These are phyloP conservation scores for Hedychridium roseum DNA, from an alignment of 2,888 invertebrate species.

Conservation along the genomic window DNA sequence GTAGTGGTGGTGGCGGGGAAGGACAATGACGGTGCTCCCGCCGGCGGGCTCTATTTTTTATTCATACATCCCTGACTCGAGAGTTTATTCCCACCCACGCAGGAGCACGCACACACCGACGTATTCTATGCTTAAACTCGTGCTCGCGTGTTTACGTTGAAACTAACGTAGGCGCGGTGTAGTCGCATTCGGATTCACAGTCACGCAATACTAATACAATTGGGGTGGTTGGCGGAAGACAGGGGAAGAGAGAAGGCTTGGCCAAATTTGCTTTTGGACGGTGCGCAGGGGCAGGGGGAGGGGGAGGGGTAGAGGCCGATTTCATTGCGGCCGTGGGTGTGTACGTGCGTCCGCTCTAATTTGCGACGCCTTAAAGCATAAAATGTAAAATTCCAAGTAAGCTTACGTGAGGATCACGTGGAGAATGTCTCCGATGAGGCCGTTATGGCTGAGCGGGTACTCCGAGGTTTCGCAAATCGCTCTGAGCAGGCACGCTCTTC, in stretches of 20 bases:
- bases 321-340: too few relatives aligned
- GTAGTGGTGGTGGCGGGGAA: too few relatives aligned
- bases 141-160: conserved; percentile 7
- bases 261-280: conserved; percentile 44
- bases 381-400: not conserved
- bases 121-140: not conserved
- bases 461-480: conserved; percentile 81
- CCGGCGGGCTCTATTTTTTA: conserved; percentile 45
- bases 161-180: not conserved
- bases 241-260: conserved; percentile 1
- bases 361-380: conserved; percentile 29
- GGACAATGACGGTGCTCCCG: conserved; percentile 40
- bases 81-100: conserved; percentile 36
- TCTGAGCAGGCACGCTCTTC: conserved; percentile 74
- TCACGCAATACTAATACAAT: too few relatives aligned
- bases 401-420: conserved; percentile 76
- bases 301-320: too few relatives aligned
- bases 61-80: conserved; percentile 46
- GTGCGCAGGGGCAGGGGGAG: too few relatives aligned
- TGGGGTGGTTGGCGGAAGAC: conserved; percentile 1
- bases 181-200: not conserved
- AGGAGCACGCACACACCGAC: conserved; percentile 8
- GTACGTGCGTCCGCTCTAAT: conserved; percentile 40
- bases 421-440: conserved; percentile 77
- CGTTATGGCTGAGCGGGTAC: conserved; percentile 73